These are phyloP conservation scores for Nemurella pictetii DNA, from an alignment of 2,888 invertebrate genomes.

Conservation along the genomic window DNA sequence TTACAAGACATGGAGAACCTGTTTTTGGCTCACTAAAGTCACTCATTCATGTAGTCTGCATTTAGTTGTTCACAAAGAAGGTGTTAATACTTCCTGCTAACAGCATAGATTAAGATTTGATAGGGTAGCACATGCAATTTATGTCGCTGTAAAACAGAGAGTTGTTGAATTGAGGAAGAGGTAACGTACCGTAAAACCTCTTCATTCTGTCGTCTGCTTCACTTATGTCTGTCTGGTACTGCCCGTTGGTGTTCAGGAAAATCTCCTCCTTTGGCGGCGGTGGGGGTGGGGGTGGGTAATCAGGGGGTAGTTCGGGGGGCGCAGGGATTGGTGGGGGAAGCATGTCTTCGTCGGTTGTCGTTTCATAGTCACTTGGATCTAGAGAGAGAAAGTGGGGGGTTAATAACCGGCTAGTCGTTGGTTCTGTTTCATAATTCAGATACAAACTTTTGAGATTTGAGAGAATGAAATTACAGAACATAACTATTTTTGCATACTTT, in stretches of 20 bases:
- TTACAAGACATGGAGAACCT: not conserved
- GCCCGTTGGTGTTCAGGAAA: slow-evolving; percentile 45
- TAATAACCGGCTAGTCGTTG: too few relatives aligned
- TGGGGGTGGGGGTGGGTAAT: slow-evolving; percentile 51
- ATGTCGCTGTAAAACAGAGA: not conserved
- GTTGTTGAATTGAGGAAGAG: not conserved
- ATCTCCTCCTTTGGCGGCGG: slow-evolving; percentile 48
- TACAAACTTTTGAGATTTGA: not conserved
- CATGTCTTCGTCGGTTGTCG: slow-evolving; percentile 34
- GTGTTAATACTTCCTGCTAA: not conserved
- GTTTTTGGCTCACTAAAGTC: not conserved
- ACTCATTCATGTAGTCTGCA: not conserved
- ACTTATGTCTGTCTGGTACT: slow-evolving; percentile 52
- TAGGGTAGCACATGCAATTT: not conserved
- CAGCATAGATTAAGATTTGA: not conserved
- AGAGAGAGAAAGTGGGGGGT: slow-evolving; percentile 23
- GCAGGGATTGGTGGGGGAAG: slow-evolving; percentile 39
- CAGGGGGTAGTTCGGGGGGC: slow-evolving; percentile 46
- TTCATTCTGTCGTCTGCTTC: slow-evolving; percentile 58
- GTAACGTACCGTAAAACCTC: slow-evolving; percentile 54
- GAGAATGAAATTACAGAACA: not conserved
- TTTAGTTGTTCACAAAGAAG: not conserved
- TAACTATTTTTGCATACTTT: not conserved
- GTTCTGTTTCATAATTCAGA: too few relatives aligned
- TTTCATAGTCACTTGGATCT: slow-evolving; percentile 34